Percentiles rank a stretch among this genome's conserved stretches.
These are phyloP conservation scores for Procapra przewalskii DNA, from an alignment of 2,113 vertebrate genomes.

Conservation along the genomic window DNA sequence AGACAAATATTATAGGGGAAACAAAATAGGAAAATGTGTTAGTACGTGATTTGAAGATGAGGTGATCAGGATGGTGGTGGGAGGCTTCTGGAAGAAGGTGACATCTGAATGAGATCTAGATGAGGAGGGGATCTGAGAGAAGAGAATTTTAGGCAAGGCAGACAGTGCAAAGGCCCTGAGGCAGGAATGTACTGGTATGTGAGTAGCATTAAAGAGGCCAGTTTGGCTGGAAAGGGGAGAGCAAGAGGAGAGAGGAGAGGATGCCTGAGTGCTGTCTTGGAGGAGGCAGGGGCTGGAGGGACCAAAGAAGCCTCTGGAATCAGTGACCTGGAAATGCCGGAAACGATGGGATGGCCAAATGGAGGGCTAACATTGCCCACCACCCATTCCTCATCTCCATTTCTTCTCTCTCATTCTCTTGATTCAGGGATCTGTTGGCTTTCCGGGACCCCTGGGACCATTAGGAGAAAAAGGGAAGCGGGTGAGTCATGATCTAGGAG, in stretches of 20 bases:
- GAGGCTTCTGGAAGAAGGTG: neutral
- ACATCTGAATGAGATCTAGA: neutral
- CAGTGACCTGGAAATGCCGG: neutral
- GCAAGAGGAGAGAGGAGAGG: neutral
- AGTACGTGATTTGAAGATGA: neutral
- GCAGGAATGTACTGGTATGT: neutral
- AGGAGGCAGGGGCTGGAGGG: neutral
- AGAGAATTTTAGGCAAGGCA: neutral
- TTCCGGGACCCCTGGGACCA: slow-evolving; percentile 83
- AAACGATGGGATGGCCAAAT: neutral
- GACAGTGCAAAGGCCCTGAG: neutral
- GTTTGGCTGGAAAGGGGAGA: neutral
- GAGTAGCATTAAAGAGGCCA: neutral
- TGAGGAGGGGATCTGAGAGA: neutral
- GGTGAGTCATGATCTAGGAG: slow-evolving; percentile 78
- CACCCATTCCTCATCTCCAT: neutral
- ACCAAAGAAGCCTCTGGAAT: neutral
- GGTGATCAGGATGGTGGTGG: neutral
- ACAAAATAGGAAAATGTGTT: neutral
- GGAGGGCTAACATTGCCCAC: rapidly evolving
- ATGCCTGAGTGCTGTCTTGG: neutral
- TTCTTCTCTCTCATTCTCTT: neutral
- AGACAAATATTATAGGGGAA: neutral
- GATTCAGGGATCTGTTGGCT: slow-evolving; percentile 88
- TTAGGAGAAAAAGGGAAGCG: slow-evolving; percentile 92